Evolutionary conservation across 2,888 invertebrate species (phyloP), one percentile per base, ranked within the genome.

Genomic region (Gortyna flavago): DNA sequence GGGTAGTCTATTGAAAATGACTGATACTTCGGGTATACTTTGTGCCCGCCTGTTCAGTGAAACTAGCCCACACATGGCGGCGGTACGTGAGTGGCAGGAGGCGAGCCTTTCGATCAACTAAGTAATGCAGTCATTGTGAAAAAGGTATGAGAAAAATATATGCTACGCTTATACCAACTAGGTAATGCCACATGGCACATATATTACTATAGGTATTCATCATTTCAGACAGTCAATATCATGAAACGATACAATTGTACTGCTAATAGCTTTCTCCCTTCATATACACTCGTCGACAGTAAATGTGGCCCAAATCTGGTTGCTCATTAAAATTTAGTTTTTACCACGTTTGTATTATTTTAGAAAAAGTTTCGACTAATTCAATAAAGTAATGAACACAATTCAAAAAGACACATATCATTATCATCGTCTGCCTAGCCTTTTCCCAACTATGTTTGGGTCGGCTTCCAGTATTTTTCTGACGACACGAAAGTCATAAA

Each of bases 21-120:
- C 61, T 57, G 75, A 78, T 38, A 62, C n/a, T 54, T 32, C 51
- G 11, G 25, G n/a, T 54, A 6, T 32, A 25, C 35, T 41, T 38
- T 32, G 13, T 35, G 41, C 25, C 41, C 29, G 29, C 25, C 35
- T 18, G 16, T 4, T n/a, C 13, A 51, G 16, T 25, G 13, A n/a
- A 25, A 29, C 8, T 35, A 29, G 48, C 16, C 21, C 25, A 32
- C 48, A 57, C 13, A 16, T 61, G 41, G 21, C 32, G 11, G n/a
- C 7, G 29, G 59, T 32, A 32, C 25, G 32, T 21, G 6, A 35
- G n/a, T 13, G n/a, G 21, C 75, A 66, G 65, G 51, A 59, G 75
- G 35, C 35, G 66, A 77, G 57, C 0, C n/a, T 41, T 51, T n/a
- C 81, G 13, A 54, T 51, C n/a, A 51, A 75, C 29, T 48, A 61